These are phyloP conservation scores for Sphecodes monilicornis DNA, from an alignment of 2,888 invertebrate genomes.

Conservation along the genomic window DNA sequence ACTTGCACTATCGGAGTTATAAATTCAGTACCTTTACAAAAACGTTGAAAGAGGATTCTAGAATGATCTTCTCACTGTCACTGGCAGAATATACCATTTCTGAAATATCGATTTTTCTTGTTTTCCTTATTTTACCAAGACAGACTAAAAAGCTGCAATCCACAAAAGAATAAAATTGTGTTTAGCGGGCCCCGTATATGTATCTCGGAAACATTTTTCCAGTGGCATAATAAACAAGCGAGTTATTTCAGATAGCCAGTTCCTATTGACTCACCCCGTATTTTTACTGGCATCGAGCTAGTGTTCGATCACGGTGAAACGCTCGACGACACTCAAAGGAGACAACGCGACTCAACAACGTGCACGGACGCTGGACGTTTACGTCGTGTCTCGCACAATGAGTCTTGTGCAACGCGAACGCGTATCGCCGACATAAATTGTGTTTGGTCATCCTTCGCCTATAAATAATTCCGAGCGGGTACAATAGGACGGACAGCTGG, in stretches of 20 bases:
- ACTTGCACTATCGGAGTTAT: no score
- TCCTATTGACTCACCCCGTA: background rate
- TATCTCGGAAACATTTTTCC: background rate
- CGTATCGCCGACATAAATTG: conserved; percentile 76
- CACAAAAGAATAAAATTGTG: background rate
- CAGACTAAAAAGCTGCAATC: background rate
- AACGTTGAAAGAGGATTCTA: background rate
- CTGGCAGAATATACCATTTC: background rate
- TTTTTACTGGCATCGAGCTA: background rate
- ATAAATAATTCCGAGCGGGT: conserved; percentile 80
- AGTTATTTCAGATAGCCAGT: background rate
- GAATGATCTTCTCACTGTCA: background rate
- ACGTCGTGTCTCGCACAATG: conserved; percentile 68
- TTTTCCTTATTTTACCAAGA: no score
- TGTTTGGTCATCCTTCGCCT: conserved; percentile 81
- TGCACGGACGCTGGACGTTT: conserved; percentile 63
- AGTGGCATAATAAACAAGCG: background rate
- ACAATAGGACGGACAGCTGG: conserved; percentile 75
- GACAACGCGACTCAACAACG: conserved; percentile 1
- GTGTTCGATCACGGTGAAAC: background rate
- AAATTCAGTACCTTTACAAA: no score
- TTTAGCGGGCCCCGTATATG: background rate
- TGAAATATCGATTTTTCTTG: background rate
- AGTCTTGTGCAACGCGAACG: conserved; percentile 54
- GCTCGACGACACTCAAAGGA: conserved; percentile 2